Conservation (phyloP, 2,888 invertebrate genomes). For the Baronia brevicornis region DNA sequence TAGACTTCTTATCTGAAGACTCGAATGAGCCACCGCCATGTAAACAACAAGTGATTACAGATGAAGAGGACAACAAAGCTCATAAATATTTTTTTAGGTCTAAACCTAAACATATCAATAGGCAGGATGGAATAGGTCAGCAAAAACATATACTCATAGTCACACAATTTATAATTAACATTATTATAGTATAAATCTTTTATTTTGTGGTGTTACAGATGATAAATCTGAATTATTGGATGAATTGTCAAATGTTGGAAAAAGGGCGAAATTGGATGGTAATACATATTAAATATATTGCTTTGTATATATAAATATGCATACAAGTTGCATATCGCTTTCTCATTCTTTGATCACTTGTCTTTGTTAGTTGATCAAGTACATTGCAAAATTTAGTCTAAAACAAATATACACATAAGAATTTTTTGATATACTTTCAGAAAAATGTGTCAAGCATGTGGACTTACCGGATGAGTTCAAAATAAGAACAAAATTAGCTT, state of each 20-base stretch:
- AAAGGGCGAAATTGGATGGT: constrained; percentile 23
- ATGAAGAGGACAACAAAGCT: constrained; percentile 21
- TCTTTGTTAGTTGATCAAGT: too few relatives aligned
- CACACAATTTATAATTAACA: too few relatives aligned
- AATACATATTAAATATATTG: constrained; percentile 15
- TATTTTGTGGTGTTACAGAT: constrained; percentile 19
- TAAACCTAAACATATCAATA: constrained; percentile 24
- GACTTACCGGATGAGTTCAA: constrained; percentile 34
- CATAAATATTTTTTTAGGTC: constrained; percentile 17
- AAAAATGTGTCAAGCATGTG: too few relatives aligned
- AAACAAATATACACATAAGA: too few relatives aligned
- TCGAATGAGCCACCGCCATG: constrained; percentile 18
- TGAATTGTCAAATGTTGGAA: constrained; percentile 23
- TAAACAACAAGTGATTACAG: constrained; percentile 15
- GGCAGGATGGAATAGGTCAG: constrained; percentile 19
- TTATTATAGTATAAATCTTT: too few relatives aligned
- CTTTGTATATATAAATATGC: too few relatives aligned
- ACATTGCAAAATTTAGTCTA: too few relatives aligned
- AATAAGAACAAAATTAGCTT: constrained; percentile 27
- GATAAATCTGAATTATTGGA: constrained; percentile 20
- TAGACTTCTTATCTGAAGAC: constrained; percentile 18
- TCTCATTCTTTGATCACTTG: too few relatives aligned
- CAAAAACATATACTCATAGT: constrained; percentile 1
- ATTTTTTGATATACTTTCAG: too few relatives aligned
- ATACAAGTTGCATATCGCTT: too few relatives aligned